Evolutionary conservation across 53 echinoderm and acorn worm species (phyloP).

Genomic region (Luidia sarsii): DNA sequence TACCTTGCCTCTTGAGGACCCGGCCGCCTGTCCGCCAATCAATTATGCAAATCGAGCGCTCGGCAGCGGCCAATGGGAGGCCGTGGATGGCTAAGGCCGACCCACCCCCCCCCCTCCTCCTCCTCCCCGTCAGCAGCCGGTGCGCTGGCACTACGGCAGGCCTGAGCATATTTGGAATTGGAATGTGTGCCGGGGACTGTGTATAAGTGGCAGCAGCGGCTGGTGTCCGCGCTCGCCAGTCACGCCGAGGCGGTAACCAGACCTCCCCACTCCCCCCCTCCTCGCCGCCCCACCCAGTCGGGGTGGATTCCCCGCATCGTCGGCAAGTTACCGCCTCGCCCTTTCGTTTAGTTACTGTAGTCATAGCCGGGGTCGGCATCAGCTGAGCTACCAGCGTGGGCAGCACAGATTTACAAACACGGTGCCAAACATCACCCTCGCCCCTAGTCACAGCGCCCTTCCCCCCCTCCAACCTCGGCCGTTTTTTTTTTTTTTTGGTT

Average conservation of each 20-base stretch:
- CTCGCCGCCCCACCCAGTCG: no score
- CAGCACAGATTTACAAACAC: no score
- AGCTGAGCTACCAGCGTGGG: no score
- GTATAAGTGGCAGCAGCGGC: conserved; percentile 47
- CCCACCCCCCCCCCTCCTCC: not conserved
- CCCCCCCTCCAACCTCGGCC: no score
- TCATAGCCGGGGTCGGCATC: no score
- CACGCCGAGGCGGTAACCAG: conserved; percentile 41
- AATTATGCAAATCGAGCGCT: conserved; percentile 34
- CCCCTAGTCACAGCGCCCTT: no score
- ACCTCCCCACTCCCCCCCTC: conserved; percentile 39
- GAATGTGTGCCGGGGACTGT: conserved; percentile 83
- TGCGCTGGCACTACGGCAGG: conserved; percentile 51
- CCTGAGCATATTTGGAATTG: conserved; percentile 98
- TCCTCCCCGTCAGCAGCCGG: conserved; percentile 20
- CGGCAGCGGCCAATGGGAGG: conserved; percentile 14
- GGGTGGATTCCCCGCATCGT: conserved; percentile 48
- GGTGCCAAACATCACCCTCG: no score
- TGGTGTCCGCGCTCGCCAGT: conserved; percentile 1
- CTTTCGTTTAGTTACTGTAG: no score
- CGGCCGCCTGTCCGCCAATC: conserved; percentile 27
- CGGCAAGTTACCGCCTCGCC: not conserved
- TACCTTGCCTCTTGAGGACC: not conserved
- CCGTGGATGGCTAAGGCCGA: not conserved
- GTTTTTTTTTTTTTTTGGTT: no score